Evolutionary conservation across 2,888 invertebrate species (phyloP).

Genomic region (Xanthorhoe spadicearia): DNA sequence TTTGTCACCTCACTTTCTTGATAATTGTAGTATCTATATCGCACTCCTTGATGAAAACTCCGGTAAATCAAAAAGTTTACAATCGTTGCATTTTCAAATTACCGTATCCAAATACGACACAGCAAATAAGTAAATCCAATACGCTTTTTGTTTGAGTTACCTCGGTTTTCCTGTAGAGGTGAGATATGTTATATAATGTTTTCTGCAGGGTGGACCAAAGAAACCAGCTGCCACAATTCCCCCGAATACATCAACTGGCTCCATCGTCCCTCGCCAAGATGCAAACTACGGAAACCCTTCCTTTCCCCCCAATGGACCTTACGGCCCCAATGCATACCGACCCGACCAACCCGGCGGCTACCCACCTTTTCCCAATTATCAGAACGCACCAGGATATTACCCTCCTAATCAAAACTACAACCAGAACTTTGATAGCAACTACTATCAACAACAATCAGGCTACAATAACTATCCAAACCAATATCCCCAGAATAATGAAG

Average conservation of each 20-base stretch:
- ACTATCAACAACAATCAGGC: conserved; percentile 72
- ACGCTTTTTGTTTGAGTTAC: too few relatives aligned
- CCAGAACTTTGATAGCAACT: conserved; percentile 73
- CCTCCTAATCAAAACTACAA: conserved; percentile 80
- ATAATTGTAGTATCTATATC: too few relatives aligned
- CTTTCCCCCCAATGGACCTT: conserved; percentile 70
- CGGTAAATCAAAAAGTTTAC: too few relatives aligned
- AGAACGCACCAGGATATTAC: conserved; percentile 71
- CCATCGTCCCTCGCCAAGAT: conserved; percentile 57
- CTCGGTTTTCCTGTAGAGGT: too few relatives aligned
- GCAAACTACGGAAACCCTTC: conserved; percentile 58
- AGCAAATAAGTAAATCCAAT: too few relatives aligned
- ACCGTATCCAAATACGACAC: too few relatives aligned
- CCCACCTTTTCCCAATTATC: conserved; percentile 76
- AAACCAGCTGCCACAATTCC: conserved; percentile 82
- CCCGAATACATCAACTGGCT: conserved; percentile 70
- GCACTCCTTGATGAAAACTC: too few relatives aligned
- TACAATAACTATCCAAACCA: conserved; percentile 77
- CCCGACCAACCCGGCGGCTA: conserved; percentile 66
- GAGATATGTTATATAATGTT: neutral
- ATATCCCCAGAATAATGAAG: conserved; percentile 69
- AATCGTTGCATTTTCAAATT: too few relatives aligned
- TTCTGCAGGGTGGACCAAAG: conserved; percentile 71
- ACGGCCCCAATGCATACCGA: conserved; percentile 62
- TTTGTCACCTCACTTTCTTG: too few relatives aligned